Base-by-base conservation (phyloP, 2,888 invertebrate species). In the Monoplex corrugatus region DNA sequence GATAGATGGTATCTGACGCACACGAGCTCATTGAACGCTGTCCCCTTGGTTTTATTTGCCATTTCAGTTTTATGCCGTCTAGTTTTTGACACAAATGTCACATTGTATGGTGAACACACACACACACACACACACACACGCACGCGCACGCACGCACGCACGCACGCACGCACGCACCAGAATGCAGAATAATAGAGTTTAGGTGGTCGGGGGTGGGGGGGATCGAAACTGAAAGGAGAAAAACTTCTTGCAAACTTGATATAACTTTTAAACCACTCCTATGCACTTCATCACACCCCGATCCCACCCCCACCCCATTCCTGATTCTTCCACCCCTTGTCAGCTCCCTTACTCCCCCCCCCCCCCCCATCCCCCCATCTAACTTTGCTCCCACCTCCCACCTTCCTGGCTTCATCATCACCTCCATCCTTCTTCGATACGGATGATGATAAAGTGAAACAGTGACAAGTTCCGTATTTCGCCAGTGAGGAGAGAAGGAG, bases 371-470 rank as follows among this genome's bases (percentile, higher is more conserved):
- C 78, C 38, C 35, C 78, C 38, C 78, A 35, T 19, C 32, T 32
- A 6, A 35, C 2, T 8, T 32, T 32, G 8, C 23, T 78, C 35
- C 78, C 78, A 8, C 78, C 35, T 38, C 78, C 78, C 32, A 3
- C 75, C 75, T 35, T n/a, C 16, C 10, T 8, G 6, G 35, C 75
- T 8, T 75, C 75, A n/a, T 35, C 78, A 10, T 2, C 38, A 8
- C 68, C 68, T 19, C 68, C 68, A 23, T 28, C 68, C 10, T n/a
- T 68, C n/a, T 68, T 68, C 68, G 68, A 68, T 68, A 68, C 19
- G 68, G n/a, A 68, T 68, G 68, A 68, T 68, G n/a, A n/a, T n/a
- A 68, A 68, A 68, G 68, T 68, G 68, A 68, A 68, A 68, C 68
- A 68, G 68, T 68, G 68, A n/a, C 68, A n/a, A 68, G 68, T 68